Base-by-base conservation (phyloP, 2,797 vertebrate genomes). In the Poecilia velifera region DNA sequence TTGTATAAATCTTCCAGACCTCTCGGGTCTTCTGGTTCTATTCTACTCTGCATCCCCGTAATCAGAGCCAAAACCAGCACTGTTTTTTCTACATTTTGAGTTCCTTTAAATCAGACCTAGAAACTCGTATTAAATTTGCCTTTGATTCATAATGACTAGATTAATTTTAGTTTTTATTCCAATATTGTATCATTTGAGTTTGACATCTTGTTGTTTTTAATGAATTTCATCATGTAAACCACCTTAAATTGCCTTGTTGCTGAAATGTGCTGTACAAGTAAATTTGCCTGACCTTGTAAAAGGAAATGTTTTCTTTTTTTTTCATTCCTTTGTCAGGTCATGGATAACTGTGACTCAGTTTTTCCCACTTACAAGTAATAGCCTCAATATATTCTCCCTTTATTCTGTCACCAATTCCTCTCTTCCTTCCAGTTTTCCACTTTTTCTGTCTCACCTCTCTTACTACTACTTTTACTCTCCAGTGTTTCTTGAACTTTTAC, bases 271-370 rank as follows among this genome's bases (percentile, higher is more conserved):
- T 6, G 1, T 7, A 34, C 14, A 31, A 7, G 16, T 62, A 31
- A 62, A 62, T 31, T 62, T 62, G 4, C 6, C 12, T 62, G 14
- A 10, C 28, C 20, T 31, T 18, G 8, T 5, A 62, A 75, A 62
- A 31, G 70, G 76, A 72, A 28, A 46, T 31, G 62, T 73, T 34
- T 70, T n/a, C n/a, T 16, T n/a, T 34, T 64, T 76, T 81, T 84
- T 77, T 76, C 76, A 81, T 72, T 76, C 82, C 78, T 87, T 64
- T 68, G 72, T 84, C 76, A 68, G 57, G 22, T 57, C 46, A 76
- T 73, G 76, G 43, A 82, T 76, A 84, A 86, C 77, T 25, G 7
- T 25, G 76, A 76, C 82, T 74, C 80, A 53, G 20, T 85, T 89
- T 76, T 73, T 53, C 53, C 66, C 66, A 57, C 76, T 83, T 73